phyloP scores from a whole-genome alignment of 2,797 vertebrate species.

The Gymnothorax reevesii region DNA sequence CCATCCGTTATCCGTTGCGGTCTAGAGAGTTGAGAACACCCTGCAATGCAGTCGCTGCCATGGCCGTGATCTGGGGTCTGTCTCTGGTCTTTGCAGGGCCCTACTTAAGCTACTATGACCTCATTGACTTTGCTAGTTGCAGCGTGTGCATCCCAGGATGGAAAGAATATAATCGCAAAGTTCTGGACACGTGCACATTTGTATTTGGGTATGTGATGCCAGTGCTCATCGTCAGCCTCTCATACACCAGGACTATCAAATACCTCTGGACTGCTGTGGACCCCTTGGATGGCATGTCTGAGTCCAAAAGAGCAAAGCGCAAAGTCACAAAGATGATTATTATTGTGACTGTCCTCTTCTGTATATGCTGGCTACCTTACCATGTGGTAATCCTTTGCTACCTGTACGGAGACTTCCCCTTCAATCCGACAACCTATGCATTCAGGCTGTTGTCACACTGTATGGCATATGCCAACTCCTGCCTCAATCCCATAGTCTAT shows the following conservation, averaged over 20 bases:
- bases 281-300: conserved; percentile 81
- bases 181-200: conserved; percentile 86
- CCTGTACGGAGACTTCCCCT: conserved; percentile 86
- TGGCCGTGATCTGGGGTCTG: conserved; percentile 85
- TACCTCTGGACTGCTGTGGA: conserved; percentile 87
- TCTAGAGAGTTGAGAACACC: conserved; percentile 83
- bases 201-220: conserved; percentile 83
- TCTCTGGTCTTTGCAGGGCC: conserved; percentile 84
- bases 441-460: conserved; percentile 87
- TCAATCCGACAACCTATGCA: conserved; percentile 85
- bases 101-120: conserved; percentile 85
- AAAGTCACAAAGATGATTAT: conserved; percentile 93
- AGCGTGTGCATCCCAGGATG: conserved; percentile 86
- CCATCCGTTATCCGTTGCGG: conserved; percentile 82
- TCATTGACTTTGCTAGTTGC: conserved; percentile 80
- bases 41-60: conserved; percentile 77
- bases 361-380: conserved; percentile 88
- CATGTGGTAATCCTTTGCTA: conserved; percentile 84
- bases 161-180: conserved; percentile 79
- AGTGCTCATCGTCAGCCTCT: conserved; percentile 82
- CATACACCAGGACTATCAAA: conserved; percentile 87
- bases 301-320: conserved; percentile 84
- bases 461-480: conserved; percentile 91
- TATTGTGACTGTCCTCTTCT: conserved; percentile 87
- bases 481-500: conserved; percentile 88